A percentile compares a stretch with the other conserved stretches of the same genome.
Conservation (phyloP, 2,113 vertebrate species). For the Silurus meridionalis region DNA sequence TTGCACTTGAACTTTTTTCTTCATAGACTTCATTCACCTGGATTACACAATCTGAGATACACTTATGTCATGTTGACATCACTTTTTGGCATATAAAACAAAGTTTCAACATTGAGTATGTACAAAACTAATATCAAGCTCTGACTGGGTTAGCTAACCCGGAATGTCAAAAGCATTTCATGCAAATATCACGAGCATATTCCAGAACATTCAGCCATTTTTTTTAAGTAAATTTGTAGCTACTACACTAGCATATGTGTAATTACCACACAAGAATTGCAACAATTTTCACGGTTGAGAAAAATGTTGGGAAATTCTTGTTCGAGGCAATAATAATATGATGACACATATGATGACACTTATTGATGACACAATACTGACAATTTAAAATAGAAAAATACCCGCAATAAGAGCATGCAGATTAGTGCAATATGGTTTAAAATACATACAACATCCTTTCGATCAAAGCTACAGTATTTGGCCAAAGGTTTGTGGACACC, state of each 20-base stretch:
- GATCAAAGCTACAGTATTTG: background rate
- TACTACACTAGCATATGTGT: background rate
- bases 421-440: slow-evolving; percentile 42
- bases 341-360: background rate
- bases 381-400: background rate
- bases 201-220: background rate
- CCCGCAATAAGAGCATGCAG: slow-evolving; percentile 38
- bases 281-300: slow-evolving; percentile 1
- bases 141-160: background rate
- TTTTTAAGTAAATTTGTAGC: background rate
- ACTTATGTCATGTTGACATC: background rate
- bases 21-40: slow-evolving; percentile 8
- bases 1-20: background rate
- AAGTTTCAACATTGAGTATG: slow-evolving; percentile 12
- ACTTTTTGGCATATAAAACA: background rate
- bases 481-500: background rate
- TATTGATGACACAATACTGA: slow-evolving; percentile 15
- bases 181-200: slow-evolving; percentile 9
- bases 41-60: background rate
- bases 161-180: slow-evolving; percentile 45
- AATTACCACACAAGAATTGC: background rate
- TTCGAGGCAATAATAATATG: background rate
- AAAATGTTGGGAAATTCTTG: background rate
- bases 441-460: slow-evolving; percentile 7
- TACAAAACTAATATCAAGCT: background rate